Base-by-base conservation (phyloP, 1,140 invertebrate genomes). In the Diachasmimorpha longicaudata region DNA sequence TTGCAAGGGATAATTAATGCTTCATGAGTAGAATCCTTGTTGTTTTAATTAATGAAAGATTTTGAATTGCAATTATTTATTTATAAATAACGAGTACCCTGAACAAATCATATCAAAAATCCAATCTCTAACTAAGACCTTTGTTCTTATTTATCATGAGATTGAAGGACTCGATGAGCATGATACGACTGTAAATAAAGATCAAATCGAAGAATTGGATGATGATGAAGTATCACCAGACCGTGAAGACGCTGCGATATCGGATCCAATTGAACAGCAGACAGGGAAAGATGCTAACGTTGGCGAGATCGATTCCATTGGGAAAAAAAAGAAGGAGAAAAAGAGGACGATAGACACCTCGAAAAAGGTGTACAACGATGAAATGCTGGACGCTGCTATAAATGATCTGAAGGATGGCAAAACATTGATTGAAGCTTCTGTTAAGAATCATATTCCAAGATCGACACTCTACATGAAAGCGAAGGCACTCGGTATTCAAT, bases 381-480 rank as follows among this genome's bases (percentile, higher is more conserved):
- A 86, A 19, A 86, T 86, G 82, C 70, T 90, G 21, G 80, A 80
- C 14, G 81, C 85, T 0, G 89, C 89, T 16, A 86, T 90, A 44
- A 80, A 83, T 69, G 89, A 90, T 75, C 79, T 90, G 37, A 83
- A 81, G 42, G 73, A 81, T 5, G 89, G 89, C 0, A 83, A 83
- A 69, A 85, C 87, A 0, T 80, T 90, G 42, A 77, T 89, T 74
- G 88, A 90, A 74, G 86, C 89, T 52, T 81, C 89, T 4, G 83
- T 83, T 0, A 85, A 79, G 37, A 82, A 90, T 76, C 83, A 87
- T 73, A 89, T 90, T 79, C 89, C 89, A 11, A 83, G 88, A 52
- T 89, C 89, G 0, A 90, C 90, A 0, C 81, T 90, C 9, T 90
- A 90, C 14, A 88, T 90, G 83, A 80, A 88, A 70, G 89, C 89